Evolutionary conservation across 1,140 invertebrate species (phyloP).

Genomic region (Tribolium castaneum): DNA sequence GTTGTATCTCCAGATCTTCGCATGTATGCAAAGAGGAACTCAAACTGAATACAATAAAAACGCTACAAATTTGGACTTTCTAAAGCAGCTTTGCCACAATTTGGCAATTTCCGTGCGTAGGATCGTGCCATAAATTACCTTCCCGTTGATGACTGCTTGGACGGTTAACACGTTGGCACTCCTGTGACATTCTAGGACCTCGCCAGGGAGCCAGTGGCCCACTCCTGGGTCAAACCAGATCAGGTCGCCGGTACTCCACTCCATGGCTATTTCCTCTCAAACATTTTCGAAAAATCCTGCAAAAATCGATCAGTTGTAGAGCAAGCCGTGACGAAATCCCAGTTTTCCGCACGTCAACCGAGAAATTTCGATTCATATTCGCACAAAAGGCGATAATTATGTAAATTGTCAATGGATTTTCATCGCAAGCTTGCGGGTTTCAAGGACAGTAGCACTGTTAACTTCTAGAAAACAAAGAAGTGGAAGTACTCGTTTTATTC

Average conservation of each 20-base stretch:
- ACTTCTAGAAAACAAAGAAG: conserved; percentile 8
- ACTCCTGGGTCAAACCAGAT: conserved; percentile 94
- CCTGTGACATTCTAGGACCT: conserved; percentile 87
- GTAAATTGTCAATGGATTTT: neutral
- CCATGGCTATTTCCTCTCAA: conserved; percentile 53
- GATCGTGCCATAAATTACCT: conserved; percentile 69
- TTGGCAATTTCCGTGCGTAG: neutral
- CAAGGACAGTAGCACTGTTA: neutral
- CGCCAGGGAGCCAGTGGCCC: conserved; percentile 88
- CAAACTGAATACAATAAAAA: neutral
- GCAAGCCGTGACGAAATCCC: neutral
- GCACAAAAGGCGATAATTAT: conserved; percentile 16
- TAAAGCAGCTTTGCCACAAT: neutral
- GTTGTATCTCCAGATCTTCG: neutral
- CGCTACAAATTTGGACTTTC: conserved; percentile 21
- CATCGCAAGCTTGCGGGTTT: neutral
- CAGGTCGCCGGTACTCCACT: conserved; percentile 81
- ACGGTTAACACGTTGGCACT: conserved; percentile 90
- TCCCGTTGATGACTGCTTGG: conserved; percentile 87
- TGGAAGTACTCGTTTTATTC: neutral
- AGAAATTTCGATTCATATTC: conserved; percentile 18
- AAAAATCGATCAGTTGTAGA: conserved; percentile 11
- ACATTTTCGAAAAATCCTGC: neutral
- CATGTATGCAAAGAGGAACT: conserved; percentile 3
- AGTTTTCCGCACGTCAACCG: neutral